Evolutionary conservation across 2,113 vertebrate genomes (phyloP).

Genomic region (Eleginops maclovinus): DNA sequence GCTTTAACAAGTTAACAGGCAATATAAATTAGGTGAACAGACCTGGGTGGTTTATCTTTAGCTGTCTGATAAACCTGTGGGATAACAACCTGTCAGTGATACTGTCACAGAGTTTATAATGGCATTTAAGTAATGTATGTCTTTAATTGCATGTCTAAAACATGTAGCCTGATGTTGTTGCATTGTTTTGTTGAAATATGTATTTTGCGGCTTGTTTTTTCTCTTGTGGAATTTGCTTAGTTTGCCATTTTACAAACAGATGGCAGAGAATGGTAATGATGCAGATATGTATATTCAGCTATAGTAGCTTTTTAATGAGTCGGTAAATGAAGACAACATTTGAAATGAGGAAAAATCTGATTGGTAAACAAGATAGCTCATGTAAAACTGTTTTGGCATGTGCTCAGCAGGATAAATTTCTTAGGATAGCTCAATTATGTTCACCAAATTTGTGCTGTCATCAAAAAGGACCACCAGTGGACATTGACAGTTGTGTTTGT

Average conservation of each 20-base stretch:
- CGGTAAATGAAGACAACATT: not conserved
- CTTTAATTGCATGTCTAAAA: not conserved
- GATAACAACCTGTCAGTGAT: not conserved
- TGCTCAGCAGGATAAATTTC: conserved; percentile 39
- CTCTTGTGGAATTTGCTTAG: no score
- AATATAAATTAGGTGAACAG: not conserved
- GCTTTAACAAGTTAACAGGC: conserved; percentile 36
- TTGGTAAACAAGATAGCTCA: not conserved
- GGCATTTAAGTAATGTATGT: not conserved
- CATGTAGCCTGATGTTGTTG: not conserved
- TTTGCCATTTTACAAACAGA: not conserved
- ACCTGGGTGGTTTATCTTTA: not conserved
- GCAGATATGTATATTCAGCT: not conserved
- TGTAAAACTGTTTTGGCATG: conserved; percentile 5
- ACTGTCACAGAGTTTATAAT: not conserved
- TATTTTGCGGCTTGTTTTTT: no score
- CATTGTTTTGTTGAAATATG: not conserved
- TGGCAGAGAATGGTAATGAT: not conserved
- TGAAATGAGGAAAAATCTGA: not conserved
- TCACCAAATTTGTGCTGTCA: conserved; percentile 13
- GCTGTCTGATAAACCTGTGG: not conserved
- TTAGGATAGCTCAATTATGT: conserved; percentile 9
- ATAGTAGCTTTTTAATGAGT: not conserved
- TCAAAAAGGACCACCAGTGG: conserved; percentile 5
- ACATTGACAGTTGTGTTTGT: conserved; percentile 21